Evolutionary conservation across 2,113 vertebrate genomes (phyloP).

Genomic region (Notechis scutatus): DNA sequence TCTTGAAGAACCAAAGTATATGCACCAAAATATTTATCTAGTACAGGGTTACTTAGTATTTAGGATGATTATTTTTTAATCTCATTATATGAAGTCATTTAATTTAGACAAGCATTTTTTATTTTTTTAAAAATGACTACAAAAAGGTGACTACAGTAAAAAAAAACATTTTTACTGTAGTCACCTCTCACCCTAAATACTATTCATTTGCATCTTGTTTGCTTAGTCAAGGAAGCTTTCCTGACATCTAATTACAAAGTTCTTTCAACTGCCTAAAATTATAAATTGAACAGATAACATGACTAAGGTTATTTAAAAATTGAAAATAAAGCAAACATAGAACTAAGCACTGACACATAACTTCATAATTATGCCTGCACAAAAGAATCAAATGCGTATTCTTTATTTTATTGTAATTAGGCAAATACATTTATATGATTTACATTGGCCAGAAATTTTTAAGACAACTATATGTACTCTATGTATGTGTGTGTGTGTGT

Average conservation of each 20-base stretch:
- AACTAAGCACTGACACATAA: not conserved
- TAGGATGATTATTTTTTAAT: not conserved
- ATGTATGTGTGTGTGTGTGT: too few species aligned
- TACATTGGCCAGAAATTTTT: not conserved
- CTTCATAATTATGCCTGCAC: not conserved
- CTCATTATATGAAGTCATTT: constrained; percentile 13
- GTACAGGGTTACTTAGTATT: not conserved
- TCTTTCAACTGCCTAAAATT: constrained; percentile 48
- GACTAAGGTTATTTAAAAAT: not conserved
- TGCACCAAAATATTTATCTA: not conserved
- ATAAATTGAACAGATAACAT: constrained; percentile 34
- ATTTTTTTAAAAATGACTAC: not conserved
- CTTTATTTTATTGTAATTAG: not conserved
- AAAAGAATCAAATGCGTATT: not conserved
- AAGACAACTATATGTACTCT: not conserved
- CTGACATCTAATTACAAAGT: constrained; percentile 47
- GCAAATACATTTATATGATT: not conserved
- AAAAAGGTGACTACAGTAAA: too few species aligned
- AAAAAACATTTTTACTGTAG: constrained; percentile 29
- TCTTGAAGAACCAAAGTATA: not conserved
- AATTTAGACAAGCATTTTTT: constrained; percentile 46
- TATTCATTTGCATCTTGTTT: constrained; percentile 44
- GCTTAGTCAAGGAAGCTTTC: constrained; percentile 21
- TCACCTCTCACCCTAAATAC: constrained; percentile 38
- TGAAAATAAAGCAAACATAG: not conserved